Conservation (phyloP, 2,888 invertebrate genomes). For the Erynnis tages region DNA sequence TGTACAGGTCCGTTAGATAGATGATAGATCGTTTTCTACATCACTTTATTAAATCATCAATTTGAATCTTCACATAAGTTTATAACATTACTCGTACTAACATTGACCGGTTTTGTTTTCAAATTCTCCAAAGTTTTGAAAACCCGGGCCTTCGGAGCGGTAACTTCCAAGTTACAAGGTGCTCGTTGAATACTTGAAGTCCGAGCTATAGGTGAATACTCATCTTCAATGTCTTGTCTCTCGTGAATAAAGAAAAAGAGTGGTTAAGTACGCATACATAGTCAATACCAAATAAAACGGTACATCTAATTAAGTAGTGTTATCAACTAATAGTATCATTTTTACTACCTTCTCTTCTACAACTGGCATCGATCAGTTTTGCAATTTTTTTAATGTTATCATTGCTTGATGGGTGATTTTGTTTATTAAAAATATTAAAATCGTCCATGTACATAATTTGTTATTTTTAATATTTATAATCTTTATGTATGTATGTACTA, state of each 20-base stretch:
- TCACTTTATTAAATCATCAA: too few species aligned
- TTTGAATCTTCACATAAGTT: constrained; percentile 1
- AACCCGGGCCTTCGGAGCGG: neutral
- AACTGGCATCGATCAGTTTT: constrained; percentile 1
- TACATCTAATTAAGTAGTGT: too few species aligned
- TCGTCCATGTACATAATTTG: neutral
- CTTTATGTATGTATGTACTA: neutral
- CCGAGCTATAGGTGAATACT: too few species aligned
- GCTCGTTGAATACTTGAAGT: neutral
- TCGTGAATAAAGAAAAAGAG: too few species aligned
- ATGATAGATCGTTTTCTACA: too few species aligned
- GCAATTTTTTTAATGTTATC: neutral
- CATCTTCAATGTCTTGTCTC: too few species aligned
- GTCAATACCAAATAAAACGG: too few species aligned
- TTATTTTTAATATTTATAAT: too few species aligned
- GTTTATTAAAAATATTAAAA: neutral
- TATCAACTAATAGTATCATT: too few species aligned
- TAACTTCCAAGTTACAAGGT: neutral
- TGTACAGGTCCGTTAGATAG: too few species aligned
- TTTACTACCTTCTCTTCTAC: neutral
- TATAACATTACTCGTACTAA: neutral
- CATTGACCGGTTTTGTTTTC: neutral
- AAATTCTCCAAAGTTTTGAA: constrained; percentile 3
- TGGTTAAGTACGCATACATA: too few species aligned
- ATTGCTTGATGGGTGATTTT: neutral